Base-by-base conservation (phyloP, 2,797 vertebrate species). In the Diglossa cyanea region DNA sequence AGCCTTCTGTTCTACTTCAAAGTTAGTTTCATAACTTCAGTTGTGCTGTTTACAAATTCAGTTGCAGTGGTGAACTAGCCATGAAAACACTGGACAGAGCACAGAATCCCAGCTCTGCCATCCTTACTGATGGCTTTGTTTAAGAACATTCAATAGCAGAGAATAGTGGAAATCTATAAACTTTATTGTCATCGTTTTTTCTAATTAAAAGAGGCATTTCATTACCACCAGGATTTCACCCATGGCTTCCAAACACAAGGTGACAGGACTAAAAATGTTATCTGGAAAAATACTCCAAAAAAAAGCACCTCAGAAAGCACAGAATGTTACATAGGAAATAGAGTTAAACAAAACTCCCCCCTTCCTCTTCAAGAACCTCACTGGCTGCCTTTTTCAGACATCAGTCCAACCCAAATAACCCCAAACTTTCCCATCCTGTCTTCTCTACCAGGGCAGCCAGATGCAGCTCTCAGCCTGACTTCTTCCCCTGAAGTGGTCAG, bases 121-220 rank as follows among this genome's bases (percentile, higher is more conserved):
- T 33, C 47, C 47, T 65, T 88, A 88, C 82, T 90, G 94, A 88
- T 87, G 91, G 71, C 82, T 95, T 84, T 11, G 10, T 51, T 94
- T 81, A 87, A 74, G 57, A 66, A 67, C 61, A 65, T 84, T 86
- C 62, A 79, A 53, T 57, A 82, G 71, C 60, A 85, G 14, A 76
- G 54, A 81, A 87, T 8, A 94, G 55, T 74, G 63, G 63, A 68
- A 86, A 84, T 63, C 77, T 35, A 86, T 55, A 83, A 81, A 80
- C 54, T 91, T 86, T 86, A 83, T 30, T 48, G 71, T 54, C 17
- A 62, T 33, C 11, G 9, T 48, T 73, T 73, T 93, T 95, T 94
- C 76, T 79, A 92, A 90, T 55, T 57, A 92, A 70, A 90, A 44
- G 44, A 55, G 17, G 19, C 17, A 83, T 87, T 90, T 51, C 23